Conservation (phyloP, 2,113 vertebrate genomes). For the Australoheros scitulus region DNA sequence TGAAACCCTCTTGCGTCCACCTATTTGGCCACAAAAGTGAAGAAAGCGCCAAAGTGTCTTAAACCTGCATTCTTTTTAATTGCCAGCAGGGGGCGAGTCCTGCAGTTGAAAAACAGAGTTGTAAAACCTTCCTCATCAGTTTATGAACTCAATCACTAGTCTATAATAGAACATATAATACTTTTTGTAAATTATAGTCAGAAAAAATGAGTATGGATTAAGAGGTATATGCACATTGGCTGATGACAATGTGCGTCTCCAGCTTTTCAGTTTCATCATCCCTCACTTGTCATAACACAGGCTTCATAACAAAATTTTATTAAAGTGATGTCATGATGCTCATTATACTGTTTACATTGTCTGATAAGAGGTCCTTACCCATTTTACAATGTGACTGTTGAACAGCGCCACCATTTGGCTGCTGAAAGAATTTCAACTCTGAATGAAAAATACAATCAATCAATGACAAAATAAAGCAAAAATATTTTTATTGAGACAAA, state of each 20-base stretch:
- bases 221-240: no score
- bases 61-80: background rate
- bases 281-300: background rate
- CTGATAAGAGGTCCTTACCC: background rate
- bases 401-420: background rate
- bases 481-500: slow-evolving; percentile 62
- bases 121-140: background rate
- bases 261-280: background rate
- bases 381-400: background rate
- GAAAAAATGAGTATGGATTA: no score
- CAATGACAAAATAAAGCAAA: background rate
- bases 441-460: background rate
- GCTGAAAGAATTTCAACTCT: background rate
- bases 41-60: background rate
- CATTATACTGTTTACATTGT: background rate
- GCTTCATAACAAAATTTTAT: background rate
- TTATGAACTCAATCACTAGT: background rate
- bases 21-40: background rate
- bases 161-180: background rate
- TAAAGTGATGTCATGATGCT: background rate
- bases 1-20: no score
- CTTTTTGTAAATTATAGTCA: no score
- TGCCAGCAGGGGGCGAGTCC: background rate
- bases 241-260: no score
- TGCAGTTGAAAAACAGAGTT: background rate